Evolutionary conservation across 2,113 vertebrate species (phyloP), one percentile per base, ranked within the genome.

Genomic region (Circaetus gallicus): DNA sequence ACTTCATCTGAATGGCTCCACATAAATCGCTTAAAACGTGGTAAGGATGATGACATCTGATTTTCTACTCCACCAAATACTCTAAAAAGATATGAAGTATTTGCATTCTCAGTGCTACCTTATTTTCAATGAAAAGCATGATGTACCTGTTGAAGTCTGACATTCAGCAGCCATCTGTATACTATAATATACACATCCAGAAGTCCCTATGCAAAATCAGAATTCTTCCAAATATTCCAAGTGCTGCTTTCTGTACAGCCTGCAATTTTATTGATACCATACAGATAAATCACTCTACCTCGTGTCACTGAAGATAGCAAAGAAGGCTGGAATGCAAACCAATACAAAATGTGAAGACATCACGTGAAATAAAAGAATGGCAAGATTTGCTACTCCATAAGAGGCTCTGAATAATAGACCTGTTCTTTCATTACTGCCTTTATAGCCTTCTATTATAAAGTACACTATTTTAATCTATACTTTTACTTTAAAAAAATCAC

Each of bases 351-450:
- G 24, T 36, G 47, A 91, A 40, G 13, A 52, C 26, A 21, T 3
- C 1, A 3, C 1, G 4, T 0, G 0, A 56, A 82, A 70, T 0
- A 49, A 16, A 85, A 77, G 34, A 76, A 81, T 11, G 13, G 19
- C 34, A 66, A 70, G 32, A 50, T 11, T 34, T 4, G 3, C 26
- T 82, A 26, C 29, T 19, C 45, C 71, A 83, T 3, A 42, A 25
- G 26, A 74, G 43, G 18, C 2, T 89, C 9, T 34, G 8, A 59
- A 25, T 43, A 80, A 71, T 0, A 50, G 7, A 69, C 49, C 6
- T 82, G 15, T 38, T 84, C 31, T 73, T 20, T 89, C n/a, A 62
- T 50, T n/a, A 53, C 10, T 74, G 28, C 15, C 40, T 70, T 81
- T 53, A 65, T 3, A 70, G 26, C 7, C 6, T 67, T 72, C 31